These are phyloP conservation scores for Drosophila monieri DNA, from an alignment of 2,888 invertebrate species.

Conservation along the genomic window DNA sequence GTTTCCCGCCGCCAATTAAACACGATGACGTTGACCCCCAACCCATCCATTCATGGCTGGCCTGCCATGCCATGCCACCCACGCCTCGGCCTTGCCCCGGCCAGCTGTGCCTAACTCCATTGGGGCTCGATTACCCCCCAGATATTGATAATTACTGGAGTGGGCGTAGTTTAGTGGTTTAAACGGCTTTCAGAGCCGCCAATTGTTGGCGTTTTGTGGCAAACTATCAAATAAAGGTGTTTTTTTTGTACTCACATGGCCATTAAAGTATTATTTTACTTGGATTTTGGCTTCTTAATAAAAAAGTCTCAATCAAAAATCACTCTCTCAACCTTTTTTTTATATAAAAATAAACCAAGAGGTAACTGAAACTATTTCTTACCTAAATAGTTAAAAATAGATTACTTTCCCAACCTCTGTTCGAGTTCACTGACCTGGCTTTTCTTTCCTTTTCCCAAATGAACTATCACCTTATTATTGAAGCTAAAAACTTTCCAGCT, in stretches of 20 bases:
- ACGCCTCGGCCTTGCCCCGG: conserved; percentile 55
- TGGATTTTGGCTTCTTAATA: background rate
- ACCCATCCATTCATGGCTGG: conserved; percentile 36
- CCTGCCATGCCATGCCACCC: conserved; percentile 53
- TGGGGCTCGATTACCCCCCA: conserved; percentile 17
- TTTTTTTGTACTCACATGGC: background rate
- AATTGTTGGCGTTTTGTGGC: conserved; percentile 21
- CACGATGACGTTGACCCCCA: conserved; percentile 66
- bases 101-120: conserved; percentile 33
- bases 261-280: conserved; percentile 7
- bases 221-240: conserved; percentile 10
- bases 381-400: background rate
- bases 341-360: no score
- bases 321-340: no score
- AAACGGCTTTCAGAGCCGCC: conserved; percentile 11
- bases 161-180: conserved; percentile 16
- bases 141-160: conserved; percentile 46
- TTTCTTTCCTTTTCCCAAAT: background rate
- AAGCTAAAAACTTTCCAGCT: background rate
- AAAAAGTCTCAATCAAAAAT: no score
- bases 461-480: background rate
- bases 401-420: background rate
- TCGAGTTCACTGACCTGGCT: background rate
- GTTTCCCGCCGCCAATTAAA: conserved; percentile 46
- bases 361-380: background rate